A percentile compares a stretch with the other conserved stretches of the same genome.
Evolutionary conservation across 1,140 invertebrate species (phyloP).

Genomic region (Drosophila bocki): DNA sequence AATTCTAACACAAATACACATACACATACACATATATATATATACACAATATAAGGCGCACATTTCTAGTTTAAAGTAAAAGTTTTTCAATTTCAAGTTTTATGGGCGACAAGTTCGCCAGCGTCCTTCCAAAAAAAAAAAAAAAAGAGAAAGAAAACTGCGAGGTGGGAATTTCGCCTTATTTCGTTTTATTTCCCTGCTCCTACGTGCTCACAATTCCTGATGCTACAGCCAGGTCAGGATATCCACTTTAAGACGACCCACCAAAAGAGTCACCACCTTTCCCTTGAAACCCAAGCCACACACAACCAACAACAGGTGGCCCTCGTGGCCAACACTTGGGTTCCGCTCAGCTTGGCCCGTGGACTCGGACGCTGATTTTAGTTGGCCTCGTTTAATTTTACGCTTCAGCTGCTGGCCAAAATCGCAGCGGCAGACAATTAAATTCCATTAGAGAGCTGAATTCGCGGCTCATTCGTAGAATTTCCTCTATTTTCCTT

Average conservation of each 20-base stretch:
- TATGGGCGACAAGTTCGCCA: conserved; percentile 72
- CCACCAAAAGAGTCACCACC: not conserved
- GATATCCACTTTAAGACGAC: conserved; percentile 20
- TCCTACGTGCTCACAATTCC: conserved; percentile 67
- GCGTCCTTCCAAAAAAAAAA: conserved; percentile 11
- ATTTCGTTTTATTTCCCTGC: conserved; percentile 73
- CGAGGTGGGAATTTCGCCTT: conserved; percentile 57
- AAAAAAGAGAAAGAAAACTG: not conserved
- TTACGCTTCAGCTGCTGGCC: conserved; percentile 59
- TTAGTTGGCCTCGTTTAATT: conserved; percentile 73
- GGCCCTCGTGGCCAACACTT: conserved; percentile 33
- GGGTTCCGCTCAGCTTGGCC: conserved; percentile 44
- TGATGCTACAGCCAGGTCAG: conserved; percentile 51
- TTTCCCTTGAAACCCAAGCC: not conserved
- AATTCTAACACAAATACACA: conserved; percentile 45
- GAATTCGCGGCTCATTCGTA: conserved; percentile 37
- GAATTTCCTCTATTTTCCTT: not conserved
- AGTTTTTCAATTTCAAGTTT: conserved; percentile 83
- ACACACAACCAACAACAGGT: conserved; percentile 33
- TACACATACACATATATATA: conserved; percentile 15
- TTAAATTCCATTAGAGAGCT: conserved; percentile 69
- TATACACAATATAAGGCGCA: conserved; percentile 39
- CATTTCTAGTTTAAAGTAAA: conserved; percentile 74
- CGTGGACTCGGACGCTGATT: conserved; percentile 44
- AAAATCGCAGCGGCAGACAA: conserved; percentile 63